Evolutionary conservation across 2,888 invertebrate genomes (phyloP), one percentile per base, ranked within the genome.

Genomic region (Malthinus seriepunctatus): DNA sequence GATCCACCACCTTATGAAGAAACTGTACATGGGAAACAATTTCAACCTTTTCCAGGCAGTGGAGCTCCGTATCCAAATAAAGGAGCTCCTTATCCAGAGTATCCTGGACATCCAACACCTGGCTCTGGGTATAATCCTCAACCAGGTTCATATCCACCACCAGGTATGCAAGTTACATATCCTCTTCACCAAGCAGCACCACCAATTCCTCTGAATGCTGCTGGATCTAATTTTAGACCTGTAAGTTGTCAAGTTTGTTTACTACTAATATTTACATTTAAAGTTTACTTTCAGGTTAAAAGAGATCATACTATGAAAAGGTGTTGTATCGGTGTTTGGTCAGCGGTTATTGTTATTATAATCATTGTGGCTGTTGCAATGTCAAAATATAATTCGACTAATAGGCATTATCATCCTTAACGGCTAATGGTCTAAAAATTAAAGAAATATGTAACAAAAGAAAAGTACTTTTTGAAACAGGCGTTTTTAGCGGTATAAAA

Each of bases 161-260:
- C 35, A 7, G 44, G 44, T 34, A n/a, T n/a, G n/a, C n/a, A 39
- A 23, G 23, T 2, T 23, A 5, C 23, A 23, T 23, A 23, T 23
- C 23, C 23, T 23, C 23, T 23, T 23, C 23, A 23, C 5, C 23
- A 23, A 23, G 3, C 23, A 23, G 23, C 23, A 5, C 23, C 51
- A 10, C 38, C 32, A n/a, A 11, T 44, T 44, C 51, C 51, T 23
- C 51, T 51, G 5, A 44, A 51, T 35, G 51, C 51, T 0, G 44
- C 44, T 44, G 39, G 32, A 11, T 51, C 51, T 23, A 42, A 51
- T 33, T 51, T 51, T 15, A 5, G 51, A 3, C 32, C 44, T 44
- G 51, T 51, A 44, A 51, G 51, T 51, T 5, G 5, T 23, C 23
- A 23, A 23, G 5, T 5, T 23, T 23, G 5, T 3, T 23, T 23